Base-by-base conservation (phyloP, 2,797 vertebrate genomes). In the Corythornis leucogaster region DNA sequence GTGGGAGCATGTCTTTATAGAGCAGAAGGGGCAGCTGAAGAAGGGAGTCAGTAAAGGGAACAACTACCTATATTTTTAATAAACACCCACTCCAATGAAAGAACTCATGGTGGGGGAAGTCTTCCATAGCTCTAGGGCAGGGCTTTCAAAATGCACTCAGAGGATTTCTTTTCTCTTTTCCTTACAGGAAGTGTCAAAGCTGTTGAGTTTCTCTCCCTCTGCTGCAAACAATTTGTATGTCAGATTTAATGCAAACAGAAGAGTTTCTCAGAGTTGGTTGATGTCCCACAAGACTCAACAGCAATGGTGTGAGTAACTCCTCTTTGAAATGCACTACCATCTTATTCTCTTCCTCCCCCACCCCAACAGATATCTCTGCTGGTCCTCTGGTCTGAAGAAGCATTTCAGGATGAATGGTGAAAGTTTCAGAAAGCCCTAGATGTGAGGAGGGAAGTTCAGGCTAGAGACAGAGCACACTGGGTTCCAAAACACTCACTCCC, bases 401-500 rank as follows among this genome's bases (percentile, higher is more conserved):
- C 64, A 67, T 77, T 84, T 74, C 79, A 85, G 78, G 85, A 85
- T 78, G 93, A 94, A 71, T 15, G 9, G 19, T 4, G 4, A 54
- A 73, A 13, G 26, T 61, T 87, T 77, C 42, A 28, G 61, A 73
- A 87, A 71, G 40, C 22, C 31, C 25, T 53, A 45, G 8, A 28
- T 33, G 69, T 45, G 28, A 59, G 93, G 95, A 88, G 66, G 66
- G 83, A 79, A 77, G 55, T 78, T 90, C 73, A 54, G 62, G 59
- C 67, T 68, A 81, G 68, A 85, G 71, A 12, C 24, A 38, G 54
- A 48, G 33, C 0, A 2, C 2, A 2, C 19, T 57, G 45, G 18
- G 71, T 54, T 80, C 46, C 31, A 13, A 76, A 79, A 42, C 57
- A 24, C 40, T 91, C 48, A 25, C 26, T 90, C 46, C n/a, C 15